phyloP scores from a whole-genome alignment of 1,140 invertebrate species.

The Polypedilum vanderplanki region DNA sequence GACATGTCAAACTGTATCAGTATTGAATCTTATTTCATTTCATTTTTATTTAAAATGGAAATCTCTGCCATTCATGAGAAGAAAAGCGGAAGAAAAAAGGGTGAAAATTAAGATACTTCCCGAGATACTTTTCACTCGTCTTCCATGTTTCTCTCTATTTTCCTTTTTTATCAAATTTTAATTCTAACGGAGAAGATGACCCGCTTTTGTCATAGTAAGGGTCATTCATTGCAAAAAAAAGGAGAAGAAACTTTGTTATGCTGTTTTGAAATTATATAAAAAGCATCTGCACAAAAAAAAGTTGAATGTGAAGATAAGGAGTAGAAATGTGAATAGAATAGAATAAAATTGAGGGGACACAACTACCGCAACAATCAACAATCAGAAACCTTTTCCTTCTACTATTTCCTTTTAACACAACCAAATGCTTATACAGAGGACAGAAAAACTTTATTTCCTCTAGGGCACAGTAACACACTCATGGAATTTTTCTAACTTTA shows the following conservation, averaged over 20 bases:
- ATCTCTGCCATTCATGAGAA: neutral
- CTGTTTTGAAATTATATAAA: no score
- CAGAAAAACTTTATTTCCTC: no score
- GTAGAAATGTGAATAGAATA: neutral
- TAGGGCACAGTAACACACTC: no score
- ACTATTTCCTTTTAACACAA: no score
- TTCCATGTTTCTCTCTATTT: neutral
- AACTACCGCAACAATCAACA: no score
- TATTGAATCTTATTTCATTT: no score
- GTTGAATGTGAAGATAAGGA: neutral
- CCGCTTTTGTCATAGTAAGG: neutral
- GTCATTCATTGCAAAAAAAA: neutral
- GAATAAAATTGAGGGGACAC: no score
- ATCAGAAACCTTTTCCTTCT: no score
- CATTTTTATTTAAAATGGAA: no score
- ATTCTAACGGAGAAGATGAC: neutral
- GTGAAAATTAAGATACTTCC: slow-evolving; percentile 13
- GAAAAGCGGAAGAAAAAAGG: neutral
- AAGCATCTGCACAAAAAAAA: neutral
- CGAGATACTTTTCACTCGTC: neutral
- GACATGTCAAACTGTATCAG: no score
- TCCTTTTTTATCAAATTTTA: neutral
- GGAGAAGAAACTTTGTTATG: neutral
- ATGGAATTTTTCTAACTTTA: no score
- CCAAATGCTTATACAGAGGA: no score